phyloP scores from a whole-genome alignment of 2,113 vertebrate species.

The Neolamprologus toae region DNA sequence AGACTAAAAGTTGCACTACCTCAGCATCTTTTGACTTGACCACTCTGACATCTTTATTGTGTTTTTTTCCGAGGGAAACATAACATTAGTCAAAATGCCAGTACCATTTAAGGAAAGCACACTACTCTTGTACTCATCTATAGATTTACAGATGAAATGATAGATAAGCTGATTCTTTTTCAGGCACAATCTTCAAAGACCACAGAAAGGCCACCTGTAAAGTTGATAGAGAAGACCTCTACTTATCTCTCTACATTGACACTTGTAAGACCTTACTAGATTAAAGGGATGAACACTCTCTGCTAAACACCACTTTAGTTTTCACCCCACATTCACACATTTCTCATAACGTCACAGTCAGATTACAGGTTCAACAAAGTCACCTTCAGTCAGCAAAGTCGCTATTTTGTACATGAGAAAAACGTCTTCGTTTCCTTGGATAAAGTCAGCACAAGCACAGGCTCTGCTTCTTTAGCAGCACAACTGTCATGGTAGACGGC shows the following conservation, averaged over 20 bases:
- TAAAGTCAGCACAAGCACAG: neutral
- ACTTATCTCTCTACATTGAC: slow-evolving; percentile 44
- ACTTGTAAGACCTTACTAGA: slow-evolving; percentile 28
- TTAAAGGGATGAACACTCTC: slow-evolving; percentile 38
- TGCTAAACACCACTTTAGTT: slow-evolving; percentile 34
- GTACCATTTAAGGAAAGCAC: neutral
- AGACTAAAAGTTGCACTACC: neutral
- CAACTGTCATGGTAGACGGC: neutral
- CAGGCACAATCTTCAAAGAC: neutral
- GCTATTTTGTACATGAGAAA: neutral
- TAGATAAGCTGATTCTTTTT: neutral
- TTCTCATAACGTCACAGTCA: neutral
- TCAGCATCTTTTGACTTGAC: neutral
- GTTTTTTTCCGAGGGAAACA: neutral
- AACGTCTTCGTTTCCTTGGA: neutral
- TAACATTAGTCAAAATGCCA: neutral
- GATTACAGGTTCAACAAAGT: neutral
- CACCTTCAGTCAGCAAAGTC: neutral
- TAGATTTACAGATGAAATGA: neutral
- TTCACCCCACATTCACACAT: neutral
- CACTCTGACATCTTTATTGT: neutral
- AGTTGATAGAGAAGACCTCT: slow-evolving; percentile 16
- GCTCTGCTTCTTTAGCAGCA: neutral
- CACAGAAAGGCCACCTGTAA: slow-evolving; percentile 5
- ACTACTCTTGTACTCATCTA: neutral